Percentiles rank a stretch among this genome's conserved stretches.
Conservation (phyloP, 2,888 invertebrate species). For the Anticlea derivata region DNA sequence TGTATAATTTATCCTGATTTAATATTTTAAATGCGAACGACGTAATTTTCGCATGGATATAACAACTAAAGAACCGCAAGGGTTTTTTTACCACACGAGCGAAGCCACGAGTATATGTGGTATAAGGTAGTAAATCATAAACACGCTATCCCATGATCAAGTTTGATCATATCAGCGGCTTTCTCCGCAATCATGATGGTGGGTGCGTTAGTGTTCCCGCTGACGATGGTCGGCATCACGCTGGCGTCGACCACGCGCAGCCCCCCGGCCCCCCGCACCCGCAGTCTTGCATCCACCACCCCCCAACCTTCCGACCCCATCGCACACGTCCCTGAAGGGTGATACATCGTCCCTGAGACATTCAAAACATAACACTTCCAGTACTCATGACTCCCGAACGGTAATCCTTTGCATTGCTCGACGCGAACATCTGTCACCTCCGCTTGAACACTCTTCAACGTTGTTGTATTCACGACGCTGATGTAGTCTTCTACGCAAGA, state of each 20-base stretch:
- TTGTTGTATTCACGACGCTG: slow-evolving; percentile 39
- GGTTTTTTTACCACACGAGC: too few relatives aligned
- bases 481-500: slow-evolving; percentile 41
- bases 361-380: slow-evolving; percentile 60
- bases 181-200: slow-evolving; percentile 85
- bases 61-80: too few relatives aligned
- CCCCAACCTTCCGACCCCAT: slow-evolving; percentile 45
- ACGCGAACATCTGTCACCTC: slow-evolving; percentile 41
- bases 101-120: too few relatives aligned
- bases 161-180: slow-evolving; percentile 82
- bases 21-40: too few relatives aligned
- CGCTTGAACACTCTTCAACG: slow-evolving; percentile 38
- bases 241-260: slow-evolving; percentile 86
- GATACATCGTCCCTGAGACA: slow-evolving; percentile 49
- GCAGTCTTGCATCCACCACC: slow-evolving; percentile 44
- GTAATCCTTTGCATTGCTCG: slow-evolving; percentile 43
- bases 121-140: too few relatives aligned
- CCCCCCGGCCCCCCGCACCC: slow-evolving; percentile 79
- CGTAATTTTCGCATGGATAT: too few relatives aligned
- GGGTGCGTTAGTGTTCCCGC: slow-evolving; percentile 85
- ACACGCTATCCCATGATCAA: slow-evolving; percentile 29
- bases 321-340: slow-evolving; percentile 47
- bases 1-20: too few relatives aligned
- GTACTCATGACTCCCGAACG: slow-evolving; percentile 52
- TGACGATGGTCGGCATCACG: slow-evolving; percentile 85